These are phyloP conservation scores for Gila orcuttii DNA, from an alignment of 2,113 vertebrate species.

Conservation along the genomic window DNA sequence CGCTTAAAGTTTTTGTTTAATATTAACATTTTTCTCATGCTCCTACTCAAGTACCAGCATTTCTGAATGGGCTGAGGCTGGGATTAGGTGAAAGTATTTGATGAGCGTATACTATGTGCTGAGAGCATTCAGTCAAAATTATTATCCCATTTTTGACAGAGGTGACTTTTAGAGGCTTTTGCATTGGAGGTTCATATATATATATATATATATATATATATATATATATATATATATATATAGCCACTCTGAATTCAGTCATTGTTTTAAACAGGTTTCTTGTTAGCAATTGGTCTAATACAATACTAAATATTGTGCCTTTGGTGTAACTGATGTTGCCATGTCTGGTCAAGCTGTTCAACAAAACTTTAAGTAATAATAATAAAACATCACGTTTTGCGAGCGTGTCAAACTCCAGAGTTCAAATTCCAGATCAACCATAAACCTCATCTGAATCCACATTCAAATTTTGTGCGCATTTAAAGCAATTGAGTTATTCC, in stretches of 20 bases:
- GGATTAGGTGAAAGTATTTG: too few species aligned
- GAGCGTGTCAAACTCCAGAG: conserved; percentile 61
- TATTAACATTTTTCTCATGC: too few species aligned
- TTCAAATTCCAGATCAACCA: conserved; percentile 70
- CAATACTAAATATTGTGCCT: neutral
- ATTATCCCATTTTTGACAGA: too few species aligned
- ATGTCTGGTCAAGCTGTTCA: neutral
- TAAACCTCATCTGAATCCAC: conserved; percentile 44
- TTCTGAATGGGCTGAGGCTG: too few species aligned
- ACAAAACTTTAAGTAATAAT: neutral
- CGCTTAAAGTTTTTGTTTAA: too few species aligned
- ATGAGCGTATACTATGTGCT: too few species aligned
- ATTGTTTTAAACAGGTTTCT: neutral
- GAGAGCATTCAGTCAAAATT: too few species aligned
- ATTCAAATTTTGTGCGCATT: conserved; percentile 55
- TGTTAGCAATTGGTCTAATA: neutral
- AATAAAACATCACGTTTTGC: conserved; percentile 60
- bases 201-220: too few species aligned
- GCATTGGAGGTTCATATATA: too few species aligned
- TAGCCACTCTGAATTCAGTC: neutral
- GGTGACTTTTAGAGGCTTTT: too few species aligned
- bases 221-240: too few species aligned
- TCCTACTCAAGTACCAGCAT: too few species aligned
- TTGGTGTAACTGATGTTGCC: neutral
- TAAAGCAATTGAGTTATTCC: conserved; percentile 43